Conservation (phyloP, 2,113 vertebrate species). For the Numenius arquata region DNA sequence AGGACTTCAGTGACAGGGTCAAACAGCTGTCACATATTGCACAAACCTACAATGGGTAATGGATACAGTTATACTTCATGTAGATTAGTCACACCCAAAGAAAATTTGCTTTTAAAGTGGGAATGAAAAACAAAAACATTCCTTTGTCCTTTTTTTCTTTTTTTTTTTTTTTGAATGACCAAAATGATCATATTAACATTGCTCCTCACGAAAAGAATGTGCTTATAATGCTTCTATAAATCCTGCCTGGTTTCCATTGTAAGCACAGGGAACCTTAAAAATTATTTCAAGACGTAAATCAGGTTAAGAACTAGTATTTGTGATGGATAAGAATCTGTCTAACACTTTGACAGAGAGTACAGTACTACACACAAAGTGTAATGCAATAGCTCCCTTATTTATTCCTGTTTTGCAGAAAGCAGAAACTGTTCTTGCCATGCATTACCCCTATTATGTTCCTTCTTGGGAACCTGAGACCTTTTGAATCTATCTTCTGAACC, state of each 20-base stretch:
- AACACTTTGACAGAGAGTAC: slow-evolving; percentile 42
- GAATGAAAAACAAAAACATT: slow-evolving; percentile 39
- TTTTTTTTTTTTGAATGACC: background rate
- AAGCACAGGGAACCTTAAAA: slow-evolving; percentile 8
- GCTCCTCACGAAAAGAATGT: slow-evolving; percentile 4
- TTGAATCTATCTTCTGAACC: slow-evolving; percentile 69
- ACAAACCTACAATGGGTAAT: slow-evolving; percentile 34
- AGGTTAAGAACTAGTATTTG: slow-evolving; percentile 33
- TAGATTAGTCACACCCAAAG: slow-evolving; percentile 43
- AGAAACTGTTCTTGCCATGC: slow-evolving; percentile 66
- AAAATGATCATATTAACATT: slow-evolving; percentile 3
- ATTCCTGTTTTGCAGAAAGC: slow-evolving; percentile 65
- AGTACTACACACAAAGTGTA: slow-evolving; percentile 30
- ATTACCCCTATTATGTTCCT: slow-evolving; percentile 67
- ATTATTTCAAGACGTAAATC: slow-evolving; percentile 4
- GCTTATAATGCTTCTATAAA: background rate
- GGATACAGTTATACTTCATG: slow-evolving; percentile 58
- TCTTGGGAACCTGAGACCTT: slow-evolving; percentile 70
- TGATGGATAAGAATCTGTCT: slow-evolving; percentile 46
- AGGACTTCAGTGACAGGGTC: slow-evolving; percentile 20
- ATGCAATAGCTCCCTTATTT: slow-evolving; percentile 55
- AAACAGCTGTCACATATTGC: slow-evolving; percentile 50
- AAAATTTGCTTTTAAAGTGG: slow-evolving; percentile 36
- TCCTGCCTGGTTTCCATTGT: slow-evolving; percentile 2
- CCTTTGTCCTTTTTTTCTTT: background rate